Evolutionary conservation across 2,113 vertebrate genomes (phyloP).

Genomic region (Melanocharis versteri): DNA sequence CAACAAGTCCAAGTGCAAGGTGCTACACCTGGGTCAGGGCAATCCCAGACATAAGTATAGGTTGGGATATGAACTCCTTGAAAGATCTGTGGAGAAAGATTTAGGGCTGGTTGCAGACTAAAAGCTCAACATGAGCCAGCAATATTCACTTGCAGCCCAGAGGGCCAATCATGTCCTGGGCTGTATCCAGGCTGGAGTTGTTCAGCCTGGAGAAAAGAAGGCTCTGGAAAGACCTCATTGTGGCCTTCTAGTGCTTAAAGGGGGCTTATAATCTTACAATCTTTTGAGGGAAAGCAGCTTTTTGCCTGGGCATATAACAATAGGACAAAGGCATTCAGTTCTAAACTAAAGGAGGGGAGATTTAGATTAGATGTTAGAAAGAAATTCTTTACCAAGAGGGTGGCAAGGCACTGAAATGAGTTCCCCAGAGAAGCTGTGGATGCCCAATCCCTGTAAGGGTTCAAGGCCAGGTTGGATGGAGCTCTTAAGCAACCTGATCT

Average conservation of each 20-base stretch:
- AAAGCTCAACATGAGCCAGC: not conserved
- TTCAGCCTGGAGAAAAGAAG: not conserved
- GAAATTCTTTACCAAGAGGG: not conserved
- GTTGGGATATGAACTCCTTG: not conserved
- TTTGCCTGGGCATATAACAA: not conserved
- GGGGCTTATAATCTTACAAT: not conserved
- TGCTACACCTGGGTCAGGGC: not conserved
- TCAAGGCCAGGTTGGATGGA: not conserved
- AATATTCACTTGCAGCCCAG: not conserved
- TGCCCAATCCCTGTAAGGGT: not conserved
- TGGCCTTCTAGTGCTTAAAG: not conserved
- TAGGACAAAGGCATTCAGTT: not conserved
- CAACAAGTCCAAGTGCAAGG: not conserved
- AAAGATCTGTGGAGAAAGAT: not conserved
- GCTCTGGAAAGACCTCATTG: not conserved
- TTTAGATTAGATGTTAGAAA: not conserved
- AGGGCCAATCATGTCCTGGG: not conserved
- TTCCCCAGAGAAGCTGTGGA: not conserved
- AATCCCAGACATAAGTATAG: not conserved
- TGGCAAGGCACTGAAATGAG: not conserved
- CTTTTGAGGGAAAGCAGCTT: fast-evolving
- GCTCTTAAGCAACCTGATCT: not conserved
- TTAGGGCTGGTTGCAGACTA: fast-evolving
- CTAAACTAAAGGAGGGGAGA: not conserved
- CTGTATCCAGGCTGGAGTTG: not conserved